These are phyloP conservation scores for Ephydatia muelleri DNA, from an alignment of 37 sponge, comb jelly and placozoan species.

Conservation along the genomic window DNA sequence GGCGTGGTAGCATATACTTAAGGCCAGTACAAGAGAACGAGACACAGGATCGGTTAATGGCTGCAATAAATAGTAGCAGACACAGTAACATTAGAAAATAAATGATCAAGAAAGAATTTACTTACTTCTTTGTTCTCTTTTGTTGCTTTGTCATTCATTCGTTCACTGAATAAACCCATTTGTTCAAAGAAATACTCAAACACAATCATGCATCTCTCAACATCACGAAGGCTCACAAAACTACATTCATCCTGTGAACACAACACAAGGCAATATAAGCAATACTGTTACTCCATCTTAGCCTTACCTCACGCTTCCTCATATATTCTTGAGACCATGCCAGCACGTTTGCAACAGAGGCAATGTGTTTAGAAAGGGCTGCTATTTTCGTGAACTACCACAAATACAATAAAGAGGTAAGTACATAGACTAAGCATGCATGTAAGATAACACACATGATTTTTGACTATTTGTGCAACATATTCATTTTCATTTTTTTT, in stretches of 20 bases:
- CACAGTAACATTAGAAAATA: background rate
- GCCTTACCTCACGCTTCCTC: conserved; percentile 78
- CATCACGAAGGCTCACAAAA: conserved; percentile 86
- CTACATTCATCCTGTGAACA: conserved; percentile 75
- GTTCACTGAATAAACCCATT: conserved; percentile 24
- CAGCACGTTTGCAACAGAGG: conserved; percentile 46
- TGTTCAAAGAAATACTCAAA: conserved; percentile 63
- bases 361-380: background rate
- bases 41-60: conserved; percentile 17
- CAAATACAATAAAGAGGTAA: background rate
- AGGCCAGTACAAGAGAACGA: conserved; percentile 46
- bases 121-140: background rate
- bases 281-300: background rate
- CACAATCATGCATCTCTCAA: conserved; percentile 83
- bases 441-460: conserved; percentile 49
- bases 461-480: conserved; percentile 72
- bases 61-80: background rate
- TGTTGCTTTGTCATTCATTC: conserved; percentile 18
- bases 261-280: background rate
- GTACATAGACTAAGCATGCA: background rate
- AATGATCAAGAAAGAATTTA: background rate
- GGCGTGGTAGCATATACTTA: conserved; percentile 81
- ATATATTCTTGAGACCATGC: conserved; percentile 77
- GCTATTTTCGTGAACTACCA: conserved; percentile 8
- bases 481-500: conserved; percentile 70